These are phyloP conservation scores for Siniperca scherzeri DNA, from an alignment of 2,797 vertebrate genomes.

Conservation along the genomic window DNA sequence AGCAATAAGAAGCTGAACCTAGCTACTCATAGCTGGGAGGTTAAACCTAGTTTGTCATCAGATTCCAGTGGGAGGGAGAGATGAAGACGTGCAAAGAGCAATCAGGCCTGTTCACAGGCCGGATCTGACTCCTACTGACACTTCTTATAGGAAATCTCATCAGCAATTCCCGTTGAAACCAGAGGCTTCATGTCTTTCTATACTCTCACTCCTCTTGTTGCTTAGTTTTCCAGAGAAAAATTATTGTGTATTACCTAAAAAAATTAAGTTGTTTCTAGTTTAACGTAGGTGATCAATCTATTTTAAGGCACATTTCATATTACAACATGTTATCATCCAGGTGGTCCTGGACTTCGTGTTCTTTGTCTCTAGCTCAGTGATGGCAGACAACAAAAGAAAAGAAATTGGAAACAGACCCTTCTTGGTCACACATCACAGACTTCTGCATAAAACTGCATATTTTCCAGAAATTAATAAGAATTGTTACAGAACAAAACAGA, in stretches of 20 bases:
- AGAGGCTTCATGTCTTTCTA: conserved; percentile 20
- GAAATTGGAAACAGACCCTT: neutral
- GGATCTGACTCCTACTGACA: conserved; percentile 69
- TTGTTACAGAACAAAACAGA: neutral
- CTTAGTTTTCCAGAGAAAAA: conserved; percentile 20
- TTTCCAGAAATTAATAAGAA: neutral
- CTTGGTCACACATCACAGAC: neutral
- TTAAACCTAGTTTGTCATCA: conserved; percentile 84
- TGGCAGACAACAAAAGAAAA: neutral
- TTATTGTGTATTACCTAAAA: neutral
- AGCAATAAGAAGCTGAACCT: conserved; percentile 71
- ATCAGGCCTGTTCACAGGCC: conserved; percentile 52
- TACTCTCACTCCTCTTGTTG: conserved; percentile 17
- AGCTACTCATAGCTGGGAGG: conserved; percentile 73
- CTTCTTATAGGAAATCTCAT: conserved; percentile 67
- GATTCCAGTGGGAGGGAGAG: conserved; percentile 77
- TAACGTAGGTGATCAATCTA: neutral
- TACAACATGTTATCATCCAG: neutral
- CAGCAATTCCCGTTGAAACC: conserved; percentile 57
- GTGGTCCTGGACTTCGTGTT: neutral
- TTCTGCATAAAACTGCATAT: neutral
- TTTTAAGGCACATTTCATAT: neutral
- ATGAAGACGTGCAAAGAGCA: conserved; percentile 71
- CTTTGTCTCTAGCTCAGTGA: neutral
- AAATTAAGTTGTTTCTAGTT: neutral